Conservation (phyloP, 1,140 invertebrate genomes). For the Hydropsyche tenuis region DNA sequence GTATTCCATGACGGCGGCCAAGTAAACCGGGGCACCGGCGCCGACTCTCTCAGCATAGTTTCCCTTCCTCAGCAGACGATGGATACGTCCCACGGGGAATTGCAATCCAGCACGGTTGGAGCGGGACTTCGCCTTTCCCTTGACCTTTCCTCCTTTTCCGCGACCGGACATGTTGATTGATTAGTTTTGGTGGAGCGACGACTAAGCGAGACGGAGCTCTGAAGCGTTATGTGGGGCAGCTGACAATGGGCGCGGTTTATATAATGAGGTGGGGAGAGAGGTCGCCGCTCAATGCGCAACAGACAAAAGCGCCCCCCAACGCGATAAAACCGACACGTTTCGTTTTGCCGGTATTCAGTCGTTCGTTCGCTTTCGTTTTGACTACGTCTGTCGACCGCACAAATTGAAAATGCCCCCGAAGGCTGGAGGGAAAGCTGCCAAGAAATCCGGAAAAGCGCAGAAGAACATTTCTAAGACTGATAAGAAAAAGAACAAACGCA, state of each 20-base stretch:
- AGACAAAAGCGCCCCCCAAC: background rate
- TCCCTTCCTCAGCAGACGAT: constrained; percentile 73
- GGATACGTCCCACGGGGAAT: constrained; percentile 77
- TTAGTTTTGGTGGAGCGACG: background rate
- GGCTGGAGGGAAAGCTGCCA: background rate
- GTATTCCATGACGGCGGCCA: constrained; percentile 67
- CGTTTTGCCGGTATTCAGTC: background rate
- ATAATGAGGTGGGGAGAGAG: background rate
- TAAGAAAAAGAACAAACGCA: constrained; percentile 65
- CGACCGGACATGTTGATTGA: constrained; percentile 62
- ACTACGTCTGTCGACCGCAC: background rate
- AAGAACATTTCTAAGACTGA: constrained; percentile 64
- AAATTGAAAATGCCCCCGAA: background rate
- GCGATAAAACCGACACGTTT: background rate
- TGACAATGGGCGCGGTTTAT: background rate
- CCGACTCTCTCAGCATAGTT: constrained; percentile 76
- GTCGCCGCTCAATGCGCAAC: background rate
- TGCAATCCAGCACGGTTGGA: constrained; percentile 72
- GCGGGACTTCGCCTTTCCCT: constrained; percentile 68
- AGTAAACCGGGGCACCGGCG: constrained; percentile 73
- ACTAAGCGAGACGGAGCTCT: background rate
- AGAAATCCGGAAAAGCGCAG: constrained; percentile 59
- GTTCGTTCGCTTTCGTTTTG: background rate
- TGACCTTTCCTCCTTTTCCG: constrained; percentile 70
- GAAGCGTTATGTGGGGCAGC: background rate